A percentile compares a stretch with the other conserved stretches of the same genome.
Evolutionary conservation across 2,888 invertebrate genomes (phyloP).

Genomic region (Lucinisca nassula): DNA sequence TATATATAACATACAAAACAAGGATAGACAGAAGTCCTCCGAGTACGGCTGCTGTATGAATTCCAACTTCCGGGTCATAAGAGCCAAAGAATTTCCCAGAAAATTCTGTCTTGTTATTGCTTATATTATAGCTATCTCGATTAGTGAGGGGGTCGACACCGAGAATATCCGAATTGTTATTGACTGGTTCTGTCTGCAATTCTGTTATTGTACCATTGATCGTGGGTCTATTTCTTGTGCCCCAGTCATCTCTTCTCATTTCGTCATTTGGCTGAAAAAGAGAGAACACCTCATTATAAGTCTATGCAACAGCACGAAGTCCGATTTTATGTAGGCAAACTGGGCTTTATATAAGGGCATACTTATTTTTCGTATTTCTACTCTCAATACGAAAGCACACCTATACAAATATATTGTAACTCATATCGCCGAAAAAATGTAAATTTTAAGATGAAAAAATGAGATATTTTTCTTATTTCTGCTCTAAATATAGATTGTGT

Average conservation of each 20-base stretch:
- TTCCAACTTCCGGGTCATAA: slow-evolving; percentile 78
- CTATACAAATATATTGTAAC: no score
- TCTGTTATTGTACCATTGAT: slow-evolving; percentile 50
- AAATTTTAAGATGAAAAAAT: no score
- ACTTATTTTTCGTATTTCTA: no score
- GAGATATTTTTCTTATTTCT: no score
- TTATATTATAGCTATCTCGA: neutral
- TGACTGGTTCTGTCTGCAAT: neutral
- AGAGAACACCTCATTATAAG: no score
- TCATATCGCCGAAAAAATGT: no score
- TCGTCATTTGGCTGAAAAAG: slow-evolving; percentile 78
- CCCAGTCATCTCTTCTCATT: slow-evolving; percentile 75
- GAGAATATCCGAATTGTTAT: neutral
- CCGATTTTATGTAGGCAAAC: no score
- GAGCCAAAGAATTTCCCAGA: slow-evolving; percentile 70
- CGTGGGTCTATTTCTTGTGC: slow-evolving; percentile 51
- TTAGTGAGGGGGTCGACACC: neutral
- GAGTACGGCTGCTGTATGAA: slow-evolving; percentile 79
- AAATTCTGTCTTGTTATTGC: slow-evolving; percentile 26
- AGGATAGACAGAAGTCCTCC: slow-evolving; percentile 78
- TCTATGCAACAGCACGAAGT: no score
- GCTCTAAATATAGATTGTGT: no score
- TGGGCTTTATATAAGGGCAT: no score
- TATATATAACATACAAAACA: slow-evolving; percentile 76
- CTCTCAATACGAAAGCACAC: no score